phyloP scores from a whole-genome alignment of 2,113 vertebrate genomes.

The Lepisosteus osseus region DNA sequence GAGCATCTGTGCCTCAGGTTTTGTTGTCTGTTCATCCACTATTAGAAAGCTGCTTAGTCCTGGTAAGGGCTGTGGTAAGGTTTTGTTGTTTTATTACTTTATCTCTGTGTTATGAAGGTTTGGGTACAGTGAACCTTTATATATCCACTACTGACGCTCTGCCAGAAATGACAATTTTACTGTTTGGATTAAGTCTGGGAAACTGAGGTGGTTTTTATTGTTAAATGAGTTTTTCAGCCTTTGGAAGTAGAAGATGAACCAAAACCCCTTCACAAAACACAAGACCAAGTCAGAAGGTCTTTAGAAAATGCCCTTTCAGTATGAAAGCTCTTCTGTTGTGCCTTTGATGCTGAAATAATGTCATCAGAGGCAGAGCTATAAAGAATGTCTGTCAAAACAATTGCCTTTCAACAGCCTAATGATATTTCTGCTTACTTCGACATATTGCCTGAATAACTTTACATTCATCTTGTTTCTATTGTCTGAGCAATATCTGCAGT shows the following conservation, averaged over 20 bases:
- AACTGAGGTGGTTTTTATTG: background rate
- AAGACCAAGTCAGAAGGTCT: background rate
- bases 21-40: too few species aligned
- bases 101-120: too few species aligned
- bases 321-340: background rate
- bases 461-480: background rate
- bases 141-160: background rate
- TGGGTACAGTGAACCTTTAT: background rate
- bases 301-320: background rate
- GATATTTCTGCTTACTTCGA: background rate
- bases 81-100: too few species aligned
- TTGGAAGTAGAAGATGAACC: background rate
- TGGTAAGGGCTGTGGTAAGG: too few species aligned
- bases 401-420: conserved; percentile 7
- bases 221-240: background rate
- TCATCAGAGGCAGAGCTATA: conserved; percentile 5
- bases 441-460: background rate
- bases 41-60: too few species aligned
- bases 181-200: background rate
- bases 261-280: background rate
- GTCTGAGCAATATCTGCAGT: background rate
- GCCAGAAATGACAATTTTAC: background rate
- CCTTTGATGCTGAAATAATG: conserved; percentile 14
- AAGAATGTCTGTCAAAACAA: background rate
- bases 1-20: too few species aligned